phyloP scores from a whole-genome alignment of 2,113 vertebrate species.

The Podocnemis expansa region DNA sequence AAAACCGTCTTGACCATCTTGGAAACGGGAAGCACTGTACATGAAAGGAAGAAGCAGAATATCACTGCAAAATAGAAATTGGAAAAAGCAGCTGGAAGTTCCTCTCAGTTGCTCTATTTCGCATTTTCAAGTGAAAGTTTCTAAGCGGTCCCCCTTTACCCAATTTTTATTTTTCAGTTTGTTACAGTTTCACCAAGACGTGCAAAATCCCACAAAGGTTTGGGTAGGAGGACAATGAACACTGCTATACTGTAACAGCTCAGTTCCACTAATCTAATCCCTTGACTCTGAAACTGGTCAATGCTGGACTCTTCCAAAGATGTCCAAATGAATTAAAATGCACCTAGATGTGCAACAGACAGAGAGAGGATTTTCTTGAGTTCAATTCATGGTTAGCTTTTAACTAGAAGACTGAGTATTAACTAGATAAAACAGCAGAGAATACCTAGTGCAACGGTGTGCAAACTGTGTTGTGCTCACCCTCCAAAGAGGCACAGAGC shows the following conservation, averaged over 20 bases:
- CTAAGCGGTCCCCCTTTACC: not conserved
- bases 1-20: not conserved
- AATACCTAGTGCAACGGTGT: not conserved
- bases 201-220: not conserved
- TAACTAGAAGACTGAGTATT: not conserved
- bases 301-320: not conserved
- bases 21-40: constrained; percentile 19
- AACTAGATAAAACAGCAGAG: not conserved
- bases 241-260: not conserved
- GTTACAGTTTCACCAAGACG: not conserved
- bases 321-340: not conserved
- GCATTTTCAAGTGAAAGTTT: not conserved
- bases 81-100: not conserved
- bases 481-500: not conserved
- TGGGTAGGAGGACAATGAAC: not conserved
- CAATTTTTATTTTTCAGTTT: not conserved
- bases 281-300: not conserved
- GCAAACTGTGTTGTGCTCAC: not conserved
- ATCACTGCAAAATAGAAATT: not conserved
- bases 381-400: not conserved
- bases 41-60: not conserved
- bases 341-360: not conserved
- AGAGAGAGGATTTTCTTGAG: not conserved
- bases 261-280: not conserved
- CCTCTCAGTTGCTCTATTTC: not conserved